Evolutionary conservation across 1,140 invertebrate species (phyloP).

Genomic region (Chlorops oryzae): DNA sequence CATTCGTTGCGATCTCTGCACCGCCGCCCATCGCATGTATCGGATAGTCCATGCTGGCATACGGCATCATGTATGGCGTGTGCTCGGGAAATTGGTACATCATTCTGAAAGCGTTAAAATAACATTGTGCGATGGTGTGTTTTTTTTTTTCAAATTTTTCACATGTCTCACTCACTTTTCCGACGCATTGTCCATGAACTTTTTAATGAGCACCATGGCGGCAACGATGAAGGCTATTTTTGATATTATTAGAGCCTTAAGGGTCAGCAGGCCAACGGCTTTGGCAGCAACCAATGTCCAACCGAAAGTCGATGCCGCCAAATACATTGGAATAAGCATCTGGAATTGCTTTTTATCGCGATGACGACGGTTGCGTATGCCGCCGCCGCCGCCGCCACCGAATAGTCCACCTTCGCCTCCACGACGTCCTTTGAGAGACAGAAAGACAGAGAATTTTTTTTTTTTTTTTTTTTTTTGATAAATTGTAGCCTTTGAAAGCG

Average conservation of each 20-base stretch:
- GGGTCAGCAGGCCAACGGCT: slow-evolving; percentile 53
- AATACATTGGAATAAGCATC: slow-evolving; percentile 55
- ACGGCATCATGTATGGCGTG: slow-evolving; percentile 46
- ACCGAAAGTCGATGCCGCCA: slow-evolving; percentile 58
- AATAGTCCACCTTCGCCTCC: slow-evolving; percentile 17
- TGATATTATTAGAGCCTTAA: slow-evolving; percentile 58
- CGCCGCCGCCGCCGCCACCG: slow-evolving; percentile 47
- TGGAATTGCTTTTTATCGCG: slow-evolving; percentile 53
- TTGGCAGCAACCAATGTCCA: slow-evolving; percentile 54
- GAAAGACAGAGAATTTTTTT: too few relatives aligned
- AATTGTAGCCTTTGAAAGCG: too few relatives aligned
- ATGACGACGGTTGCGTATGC: slow-evolving; percentile 39
- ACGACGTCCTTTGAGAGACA: too few relatives aligned
- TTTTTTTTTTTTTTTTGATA: too few relatives aligned
- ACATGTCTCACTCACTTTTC: slow-evolving; percentile 30
- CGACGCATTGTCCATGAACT: slow-evolving; percentile 51
- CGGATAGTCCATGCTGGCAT: slow-evolving; percentile 40
- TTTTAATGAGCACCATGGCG: slow-evolving; percentile 53
- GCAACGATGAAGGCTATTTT: slow-evolving; percentile 58
- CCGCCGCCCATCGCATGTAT: slow-evolving; percentile 26
- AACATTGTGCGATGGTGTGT: not conserved
- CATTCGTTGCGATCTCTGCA: slow-evolving; percentile 19
- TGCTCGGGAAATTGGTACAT: slow-evolving; percentile 44
- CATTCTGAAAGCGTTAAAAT: slow-evolving; percentile 23
- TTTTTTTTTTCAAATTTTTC: not conserved